Percentiles rank a stretch among this genome's conserved stretches.
These are phyloP conservation scores for Dolomedes plantarius DNA, from an alignment of 2,888 invertebrate genomes.

Conservation along the genomic window DNA sequence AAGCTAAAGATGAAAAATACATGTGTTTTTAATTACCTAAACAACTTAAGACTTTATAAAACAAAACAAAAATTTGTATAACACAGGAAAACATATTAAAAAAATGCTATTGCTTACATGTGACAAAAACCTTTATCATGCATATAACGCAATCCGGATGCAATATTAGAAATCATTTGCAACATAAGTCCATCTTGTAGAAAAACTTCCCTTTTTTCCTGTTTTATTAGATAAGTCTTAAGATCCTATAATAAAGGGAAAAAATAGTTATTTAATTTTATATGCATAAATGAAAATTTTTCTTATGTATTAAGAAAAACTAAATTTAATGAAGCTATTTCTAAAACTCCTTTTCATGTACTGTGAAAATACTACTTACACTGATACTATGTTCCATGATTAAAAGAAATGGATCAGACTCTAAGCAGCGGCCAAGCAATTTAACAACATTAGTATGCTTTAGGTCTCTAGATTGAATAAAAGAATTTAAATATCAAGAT, in stretches of 20 bases:
- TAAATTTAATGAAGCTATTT: no score
- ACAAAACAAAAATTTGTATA: no score
- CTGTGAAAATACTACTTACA: no score
- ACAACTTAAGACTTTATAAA: no score
- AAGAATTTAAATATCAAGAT: no score
- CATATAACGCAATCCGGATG: conserved; percentile 50
- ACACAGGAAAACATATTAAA: no score
- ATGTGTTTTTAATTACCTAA: no score
- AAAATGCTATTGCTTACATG: conserved; percentile 41
- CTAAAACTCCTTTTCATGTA: no score
- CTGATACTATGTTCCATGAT: conserved; percentile 85
- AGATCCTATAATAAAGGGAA: conserved; percentile 75
- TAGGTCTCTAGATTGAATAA: conserved; percentile 81
- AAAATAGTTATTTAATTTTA: no score
- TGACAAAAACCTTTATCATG: conserved; percentile 65
- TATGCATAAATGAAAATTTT: no score
- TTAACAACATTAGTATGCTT: conserved; percentile 85
- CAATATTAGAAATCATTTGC: conserved; percentile 52
- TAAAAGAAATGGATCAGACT: conserved; percentile 86
- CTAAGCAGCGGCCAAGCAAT: conserved; percentile 85
- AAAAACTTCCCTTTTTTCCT: conserved; percentile 74
- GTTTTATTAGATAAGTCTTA: conserved; percentile 76
- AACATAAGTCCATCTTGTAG: conserved; percentile 75
- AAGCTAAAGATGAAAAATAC: no score
- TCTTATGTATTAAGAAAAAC: no score